A percentile compares a stretch with the other conserved stretches of the same genome.
Evolutionary conservation across 1,140 invertebrate species (phyloP).

Genomic region (Pentalonia nigronervosa): DNA sequence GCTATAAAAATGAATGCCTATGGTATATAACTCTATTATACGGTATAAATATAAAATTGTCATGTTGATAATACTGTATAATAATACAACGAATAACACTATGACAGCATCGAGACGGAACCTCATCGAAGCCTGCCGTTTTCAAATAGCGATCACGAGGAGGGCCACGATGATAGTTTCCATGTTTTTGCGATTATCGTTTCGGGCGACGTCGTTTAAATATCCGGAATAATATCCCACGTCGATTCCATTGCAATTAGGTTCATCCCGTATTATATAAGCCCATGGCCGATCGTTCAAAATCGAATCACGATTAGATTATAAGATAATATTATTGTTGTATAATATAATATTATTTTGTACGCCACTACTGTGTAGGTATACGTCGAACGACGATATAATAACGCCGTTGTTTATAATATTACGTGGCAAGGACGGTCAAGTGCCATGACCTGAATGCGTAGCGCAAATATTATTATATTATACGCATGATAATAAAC

Average conservation of each 20-base stretch:
- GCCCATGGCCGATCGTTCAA: background rate
- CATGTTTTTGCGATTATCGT: background rate
- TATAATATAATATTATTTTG: too few species aligned
- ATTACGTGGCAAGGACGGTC: background rate
- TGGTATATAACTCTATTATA: too few species aligned
- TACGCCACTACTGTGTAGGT: too few species aligned
- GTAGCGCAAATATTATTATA: constrained; percentile 1
- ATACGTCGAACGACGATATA: too few species aligned
- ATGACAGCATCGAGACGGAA: background rate
- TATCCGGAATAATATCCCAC: background rate
- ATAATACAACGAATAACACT: background rate
- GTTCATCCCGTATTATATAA: background rate
- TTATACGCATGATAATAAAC: background rate
- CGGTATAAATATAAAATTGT: too few species aligned
- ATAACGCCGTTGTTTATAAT: background rate
- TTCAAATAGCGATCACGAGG: background rate
- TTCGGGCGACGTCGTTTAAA: background rate
- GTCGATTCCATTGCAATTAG: background rate
- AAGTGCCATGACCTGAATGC: constrained; percentile 4
- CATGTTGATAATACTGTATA: too few species aligned
- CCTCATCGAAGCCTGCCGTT: background rate
- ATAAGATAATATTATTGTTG: background rate
- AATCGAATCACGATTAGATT: background rate
- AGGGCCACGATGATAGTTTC: background rate
- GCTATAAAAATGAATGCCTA: too few species aligned